A percentile compares a stretch with the other conserved stretches of the same genome.
Evolutionary conservation across 2,797 vertebrate genomes (phyloP).

Genomic region (Myiotriccus ornatus): DNA sequence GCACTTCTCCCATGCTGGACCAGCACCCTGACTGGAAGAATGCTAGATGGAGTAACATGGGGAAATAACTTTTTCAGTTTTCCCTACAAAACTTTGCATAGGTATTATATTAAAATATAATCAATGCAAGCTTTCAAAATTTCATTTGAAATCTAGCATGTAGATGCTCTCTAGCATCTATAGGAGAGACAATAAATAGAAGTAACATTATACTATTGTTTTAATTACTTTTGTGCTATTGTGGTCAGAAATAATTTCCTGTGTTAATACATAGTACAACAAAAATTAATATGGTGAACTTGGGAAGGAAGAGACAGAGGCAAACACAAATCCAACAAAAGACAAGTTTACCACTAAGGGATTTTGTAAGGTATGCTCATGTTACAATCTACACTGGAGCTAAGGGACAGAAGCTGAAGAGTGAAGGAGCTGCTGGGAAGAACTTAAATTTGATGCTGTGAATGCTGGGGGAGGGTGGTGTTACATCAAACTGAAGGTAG

Average conservation of each 20-base stretch:
- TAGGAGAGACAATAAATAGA: background rate
- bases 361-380: background rate
- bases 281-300: background rate
- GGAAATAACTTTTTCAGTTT: background rate
- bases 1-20: background rate
- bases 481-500: background rate
- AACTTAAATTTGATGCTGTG: background rate
- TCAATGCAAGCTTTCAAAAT: background rate
- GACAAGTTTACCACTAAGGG: background rate
- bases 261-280: background rate
- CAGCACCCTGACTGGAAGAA: background rate
- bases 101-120: background rate
- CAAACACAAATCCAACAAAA: background rate
- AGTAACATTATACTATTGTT: background rate
- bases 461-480: background rate
- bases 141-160: background rate
- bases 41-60: background rate
- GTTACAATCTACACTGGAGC: background rate
- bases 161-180: background rate
- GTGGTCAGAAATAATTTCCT: background rate
- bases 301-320: background rate
- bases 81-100: background rate
- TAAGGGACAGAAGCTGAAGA: background rate
- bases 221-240: background rate
- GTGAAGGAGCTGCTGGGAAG: background rate